Evolutionary conservation across 2,888 invertebrate species (phyloP), one percentile per base, ranked within the genome.

Genomic region (Melinaea marsaeus): DNA sequence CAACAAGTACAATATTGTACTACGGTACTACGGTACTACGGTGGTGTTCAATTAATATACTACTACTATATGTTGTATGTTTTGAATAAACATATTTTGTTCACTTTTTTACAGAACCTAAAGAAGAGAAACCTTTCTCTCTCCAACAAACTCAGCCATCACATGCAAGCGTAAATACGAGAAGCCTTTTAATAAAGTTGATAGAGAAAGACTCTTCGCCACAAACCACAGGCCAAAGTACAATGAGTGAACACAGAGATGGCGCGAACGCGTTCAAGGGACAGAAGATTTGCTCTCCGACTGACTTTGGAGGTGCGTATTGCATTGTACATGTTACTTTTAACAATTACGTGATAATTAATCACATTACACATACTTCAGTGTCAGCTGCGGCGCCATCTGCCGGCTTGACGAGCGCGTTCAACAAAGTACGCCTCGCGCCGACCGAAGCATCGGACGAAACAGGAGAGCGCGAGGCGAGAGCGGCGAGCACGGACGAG

Each of bases 231-330:
- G 58, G 66, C 13, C 82, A 83, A 51, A 22, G 9, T 22, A 51
- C 22, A 69, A 73, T 77, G 0, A 77, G 58, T 59, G 69, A 79
- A 72, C 46, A 67, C n/a, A 76, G 75, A 61, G 83, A 73, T 48
- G 79, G 80, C 37, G 71, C 72, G 1, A 88, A 82, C 63, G 78
- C 77, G 0, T 90, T 90, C 58, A 85, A 89, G 85, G 89, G 88
- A 62, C 89, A 88, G 67, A 83, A 80, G 60, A 88, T 90, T 68
- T 90, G 90, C 71, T 82, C 87, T 3, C 90, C 90, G 2, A 75
- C 80, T 34, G 75, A 81, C 2, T 83, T 85, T 70, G 71, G 73
- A 45, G 79, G 88, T 88, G 75, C 77, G 83, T 81, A 34, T 32
- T 22, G 22, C 9, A 32, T 51, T 51, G 6, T 51, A 46, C 35